A percentile compares a stretch with the other conserved stretches of the same genome.
These are phyloP conservation scores for Eupithecia subfuscata DNA, from an alignment of 2,888 invertebrate genomes.

Conservation along the genomic window DNA sequence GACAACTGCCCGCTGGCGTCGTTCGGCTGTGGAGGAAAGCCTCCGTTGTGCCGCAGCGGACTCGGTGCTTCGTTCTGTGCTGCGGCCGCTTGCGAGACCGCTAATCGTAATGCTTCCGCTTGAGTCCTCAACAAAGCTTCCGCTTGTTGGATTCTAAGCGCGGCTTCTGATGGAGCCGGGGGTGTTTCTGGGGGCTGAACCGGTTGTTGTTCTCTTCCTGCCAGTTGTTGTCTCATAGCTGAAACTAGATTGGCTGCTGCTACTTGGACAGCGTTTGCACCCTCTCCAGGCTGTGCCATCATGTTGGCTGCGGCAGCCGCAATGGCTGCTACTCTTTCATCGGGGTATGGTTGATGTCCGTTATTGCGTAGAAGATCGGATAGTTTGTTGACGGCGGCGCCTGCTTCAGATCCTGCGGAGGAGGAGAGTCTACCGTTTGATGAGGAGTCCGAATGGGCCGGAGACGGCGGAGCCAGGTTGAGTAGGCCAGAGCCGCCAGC, in stretches of 20 bases:
- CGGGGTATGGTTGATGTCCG: conserved; percentile 86
- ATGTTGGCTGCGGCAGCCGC: conserved; percentile 86
- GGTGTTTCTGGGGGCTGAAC: conserved; percentile 90
- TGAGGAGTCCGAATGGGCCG: conserved; percentile 93
- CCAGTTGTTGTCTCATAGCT: conserved; percentile 87
- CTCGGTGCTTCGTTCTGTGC: conserved; percentile 76
- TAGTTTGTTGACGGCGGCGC: conserved; percentile 85
- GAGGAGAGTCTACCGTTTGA: conserved; percentile 92
- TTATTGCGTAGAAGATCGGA: conserved; percentile 87
- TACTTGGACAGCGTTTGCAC: conserved; percentile 87
- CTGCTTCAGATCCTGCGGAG: conserved; percentile 90
- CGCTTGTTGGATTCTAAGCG: conserved; percentile 89
- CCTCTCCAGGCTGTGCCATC: conserved; percentile 85
- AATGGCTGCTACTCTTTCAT: conserved; percentile 88
- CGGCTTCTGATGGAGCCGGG: conserved; percentile 91
- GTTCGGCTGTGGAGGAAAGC: conserved; percentile 72
- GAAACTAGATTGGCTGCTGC: conserved; percentile 90
- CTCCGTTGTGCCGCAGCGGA: conserved; percentile 78
- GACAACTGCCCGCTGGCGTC: conserved; percentile 84
- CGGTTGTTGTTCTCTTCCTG: conserved; percentile 75
- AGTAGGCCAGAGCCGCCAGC: conserved; percentile 86
- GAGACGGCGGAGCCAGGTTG: conserved; percentile 91
- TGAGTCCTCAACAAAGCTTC: conserved; percentile 93
- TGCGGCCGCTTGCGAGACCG: conserved; percentile 89
- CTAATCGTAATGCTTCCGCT: conserved; percentile 92